Conservation (phyloP, 2,797 vertebrate species). For the Huso huso region DNA sequence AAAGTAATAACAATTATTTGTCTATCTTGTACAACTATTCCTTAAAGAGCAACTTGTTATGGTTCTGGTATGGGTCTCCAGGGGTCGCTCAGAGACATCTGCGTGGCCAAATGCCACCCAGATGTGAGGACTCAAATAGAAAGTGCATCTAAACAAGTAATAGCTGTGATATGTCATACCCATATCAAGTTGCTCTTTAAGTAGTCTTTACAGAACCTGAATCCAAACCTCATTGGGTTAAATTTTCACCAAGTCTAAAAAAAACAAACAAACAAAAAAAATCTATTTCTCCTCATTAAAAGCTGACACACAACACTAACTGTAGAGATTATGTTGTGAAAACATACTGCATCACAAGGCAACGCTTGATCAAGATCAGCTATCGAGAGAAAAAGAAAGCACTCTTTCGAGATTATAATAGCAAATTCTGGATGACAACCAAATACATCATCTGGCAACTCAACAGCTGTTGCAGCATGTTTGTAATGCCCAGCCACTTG, state of each 20-base stretch:
- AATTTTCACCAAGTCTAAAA: no score
- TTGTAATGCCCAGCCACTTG: conserved; percentile 77
- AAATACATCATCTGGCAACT: conserved; percentile 77
- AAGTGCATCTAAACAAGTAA: no score
- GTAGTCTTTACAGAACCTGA: no score
- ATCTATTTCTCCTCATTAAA: conserved; percentile 50
- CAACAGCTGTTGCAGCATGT: conserved; percentile 70
- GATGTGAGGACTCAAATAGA: no score
- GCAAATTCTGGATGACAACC: conserved; percentile 80
- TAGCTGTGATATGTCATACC: no score
- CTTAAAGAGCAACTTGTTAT: no score
- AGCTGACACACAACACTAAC: conserved; percentile 62
- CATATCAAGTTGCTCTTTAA: no score
- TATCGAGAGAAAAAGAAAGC: conserved; percentile 53
- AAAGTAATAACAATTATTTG: no score
- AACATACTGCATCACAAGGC: conserved; percentile 55
- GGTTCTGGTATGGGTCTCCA: no score
- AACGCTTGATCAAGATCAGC: conserved; percentile 66
- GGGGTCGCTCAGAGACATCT: not conserved
- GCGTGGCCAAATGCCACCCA: not conserved
- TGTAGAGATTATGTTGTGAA: conserved; percentile 72
- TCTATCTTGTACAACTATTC: no score
- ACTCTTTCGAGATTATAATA: conserved; percentile 69
- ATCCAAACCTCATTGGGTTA: no score
- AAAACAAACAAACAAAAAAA: not conserved